These are phyloP conservation scores for Exocentrus adspersus DNA, from an alignment of 2,888 invertebrate genomes.

Conservation along the genomic window DNA sequence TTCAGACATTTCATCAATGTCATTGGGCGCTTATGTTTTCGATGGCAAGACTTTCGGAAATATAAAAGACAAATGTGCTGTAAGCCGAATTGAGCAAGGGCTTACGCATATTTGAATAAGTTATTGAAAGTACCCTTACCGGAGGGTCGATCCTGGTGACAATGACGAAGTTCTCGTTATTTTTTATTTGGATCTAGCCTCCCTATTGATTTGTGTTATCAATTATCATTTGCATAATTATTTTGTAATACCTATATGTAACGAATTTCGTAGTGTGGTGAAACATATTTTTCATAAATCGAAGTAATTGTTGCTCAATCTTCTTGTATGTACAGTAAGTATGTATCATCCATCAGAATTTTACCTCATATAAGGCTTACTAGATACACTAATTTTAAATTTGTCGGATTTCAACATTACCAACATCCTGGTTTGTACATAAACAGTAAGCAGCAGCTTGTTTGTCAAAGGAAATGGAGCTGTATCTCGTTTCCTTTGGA, in stretches of 20 bases:
- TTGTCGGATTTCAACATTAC: neutral
- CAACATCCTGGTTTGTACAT: neutral
- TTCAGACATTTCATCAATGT: conserved; percentile 39
- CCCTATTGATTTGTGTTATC: neutral
- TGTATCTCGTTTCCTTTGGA: too few relatives aligned
- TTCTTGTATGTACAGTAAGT: too few relatives aligned
- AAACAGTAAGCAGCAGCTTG: too few relatives aligned
- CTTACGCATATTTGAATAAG: conserved; percentile 14
- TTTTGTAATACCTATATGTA: too few relatives aligned
- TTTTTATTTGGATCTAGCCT: neutral
- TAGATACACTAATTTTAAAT: neutral
- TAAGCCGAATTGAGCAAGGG: conserved; percentile 34
- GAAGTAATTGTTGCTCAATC: too few relatives aligned
- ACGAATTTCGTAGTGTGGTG: too few relatives aligned
- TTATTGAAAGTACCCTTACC: neutral
- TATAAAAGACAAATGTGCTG: conserved; percentile 25
- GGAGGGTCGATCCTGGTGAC: conserved; percentile 2
- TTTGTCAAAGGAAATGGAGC: too few relatives aligned
- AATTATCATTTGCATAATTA: too few relatives aligned
- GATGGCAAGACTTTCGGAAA: conserved; percentile 10
- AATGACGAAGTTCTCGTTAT: conserved; percentile 9
- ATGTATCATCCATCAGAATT: too few relatives aligned
- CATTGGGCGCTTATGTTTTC: conserved; percentile 29
- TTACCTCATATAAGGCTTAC: too few relatives aligned
- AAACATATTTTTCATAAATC: too few relatives aligned